phyloP scores from a whole-genome alignment of 1,140 invertebrate species.

The Drosophila navojoa region DNA sequence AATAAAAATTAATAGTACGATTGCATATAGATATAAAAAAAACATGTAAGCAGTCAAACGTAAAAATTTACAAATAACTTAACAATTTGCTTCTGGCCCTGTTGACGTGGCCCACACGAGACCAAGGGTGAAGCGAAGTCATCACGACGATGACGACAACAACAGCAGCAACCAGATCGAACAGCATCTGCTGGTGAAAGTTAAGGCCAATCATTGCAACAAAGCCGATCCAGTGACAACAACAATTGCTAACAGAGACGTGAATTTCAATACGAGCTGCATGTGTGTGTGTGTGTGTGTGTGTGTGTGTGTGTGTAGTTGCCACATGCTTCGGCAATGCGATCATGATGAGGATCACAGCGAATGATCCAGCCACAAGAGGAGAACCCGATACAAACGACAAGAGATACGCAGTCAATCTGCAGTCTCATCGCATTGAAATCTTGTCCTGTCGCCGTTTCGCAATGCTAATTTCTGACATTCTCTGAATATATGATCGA shows the following conservation, averaged over 20 bases:
- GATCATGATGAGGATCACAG: conserved; percentile 10
- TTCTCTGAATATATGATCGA: conserved; percentile 38
- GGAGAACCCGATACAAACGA: conserved; percentile 9
- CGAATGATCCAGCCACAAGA: conserved; percentile 9
- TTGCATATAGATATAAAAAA: conserved; percentile 9
- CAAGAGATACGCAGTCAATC: conserved; percentile 35
- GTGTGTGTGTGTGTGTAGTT: conserved; percentile 7
- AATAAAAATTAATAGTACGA: background rate
- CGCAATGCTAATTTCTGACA: conserved; percentile 44
- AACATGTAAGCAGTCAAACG: conserved; percentile 40
- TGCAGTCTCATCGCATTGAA: conserved; percentile 6
- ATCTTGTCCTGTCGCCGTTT: conserved; percentile 6
- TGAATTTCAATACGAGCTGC: conserved; percentile 68
- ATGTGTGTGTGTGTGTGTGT: background rate
- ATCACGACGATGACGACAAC: conserved; percentile 42
- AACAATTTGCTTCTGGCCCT: conserved; percentile 77
- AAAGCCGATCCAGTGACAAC: conserved; percentile 56
- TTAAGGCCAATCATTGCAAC: conserved; percentile 72
- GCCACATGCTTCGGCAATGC: conserved; percentile 4
- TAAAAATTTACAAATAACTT: conserved; percentile 78
- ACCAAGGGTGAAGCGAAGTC: conserved; percentile 41
- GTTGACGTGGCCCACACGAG: conserved; percentile 40
- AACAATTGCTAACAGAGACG: conserved; percentile 68
- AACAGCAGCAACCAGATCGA: background rate
- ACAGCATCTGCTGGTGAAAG: conserved; percentile 65